Evolutionary conservation across 2,888 invertebrate species (phyloP), one percentile per base, ranked within the genome.

Genomic region (Pilophorus perplexus): DNA sequence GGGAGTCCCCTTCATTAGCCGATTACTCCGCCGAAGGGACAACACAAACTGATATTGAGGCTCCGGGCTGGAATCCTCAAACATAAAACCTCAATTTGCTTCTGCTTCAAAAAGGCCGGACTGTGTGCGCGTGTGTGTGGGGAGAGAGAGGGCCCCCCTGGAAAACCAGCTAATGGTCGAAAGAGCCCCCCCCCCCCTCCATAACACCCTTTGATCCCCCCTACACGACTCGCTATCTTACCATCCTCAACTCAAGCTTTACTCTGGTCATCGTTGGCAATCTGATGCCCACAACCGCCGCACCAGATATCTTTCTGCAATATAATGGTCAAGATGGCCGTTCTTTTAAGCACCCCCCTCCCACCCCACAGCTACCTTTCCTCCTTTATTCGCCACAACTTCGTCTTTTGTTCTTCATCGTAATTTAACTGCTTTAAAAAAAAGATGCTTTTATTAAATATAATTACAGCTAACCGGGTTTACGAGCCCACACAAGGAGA

Each of bases 81-180:
- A 67, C 67, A 67, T 62, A 67, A 67, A 67, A 67, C 67, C 60
- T 60, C 67, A 67, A 67, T 67, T 67, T 67, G 54, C 67, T 62
- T 27, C 52, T 52, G 52, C 52, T 52, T n/a, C 52, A 33, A 33
- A 33, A 33, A 33, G 33, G 52, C 28, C 18, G 52, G 10, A 28
- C 18, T 25, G 52, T 28, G 18, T 28, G 27, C 25, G 28, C 10
- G 52, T 25, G 52, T 18, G 25, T 22, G 52, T 23, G 46, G 57
- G 33, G 44, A 50, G 50, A 23, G 64, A 22, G 50, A 48, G 62
- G 46, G 28, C 22, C 6, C 18, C 55, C 66, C 66, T 37, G 46
- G 25, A 42, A 27, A 66, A 59, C 59, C 59, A 48, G 52, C 52
- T 52, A 52, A 52, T 52, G 52, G 52, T 52, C 28, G 28, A 16